Evolutionary conservation across 1,140 invertebrate genomes (phyloP).

Genomic region (Cecropterus lyciades): DNA sequence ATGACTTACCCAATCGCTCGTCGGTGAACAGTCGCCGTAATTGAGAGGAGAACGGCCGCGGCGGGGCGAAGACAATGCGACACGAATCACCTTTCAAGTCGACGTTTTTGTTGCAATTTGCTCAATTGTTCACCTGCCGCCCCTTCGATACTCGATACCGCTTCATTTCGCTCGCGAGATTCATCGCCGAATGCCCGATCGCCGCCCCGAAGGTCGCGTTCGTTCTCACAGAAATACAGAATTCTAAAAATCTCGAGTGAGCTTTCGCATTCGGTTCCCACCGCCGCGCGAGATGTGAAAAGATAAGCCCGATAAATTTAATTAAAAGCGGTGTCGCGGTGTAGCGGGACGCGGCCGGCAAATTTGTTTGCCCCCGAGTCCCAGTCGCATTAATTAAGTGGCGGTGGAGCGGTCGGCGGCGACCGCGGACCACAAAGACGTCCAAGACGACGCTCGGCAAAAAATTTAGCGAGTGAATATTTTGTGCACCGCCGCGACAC

Average conservation of each 20-base stretch:
- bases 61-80: slow-evolving; percentile 27
- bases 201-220: slow-evolving; percentile 36
- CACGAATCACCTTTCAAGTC: slow-evolving; percentile 42
- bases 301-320: slow-evolving; percentile 79
- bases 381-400: slow-evolving; percentile 48
- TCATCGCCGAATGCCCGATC: slow-evolving; percentile 22
- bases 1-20: slow-evolving; percentile 18
- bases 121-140: slow-evolving; percentile 46
- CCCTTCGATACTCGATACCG: slow-evolving; percentile 33
- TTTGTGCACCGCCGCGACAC: slow-evolving; percentile 38
- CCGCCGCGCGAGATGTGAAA: slow-evolving; percentile 58
- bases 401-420: slow-evolving; percentile 35
- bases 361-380: slow-evolving; percentile 57
- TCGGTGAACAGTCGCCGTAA: slow-evolving; percentile 8
- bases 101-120: slow-evolving; percentile 55
- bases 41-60: slow-evolving; percentile 12
- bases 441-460: slow-evolving; percentile 27
- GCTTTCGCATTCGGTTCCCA: slow-evolving; percentile 64
- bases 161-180: slow-evolving; percentile 44
- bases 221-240: slow-evolving; percentile 64
- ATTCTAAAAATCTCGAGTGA: slow-evolving; percentile 63
- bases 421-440: slow-evolving; percentile 37
- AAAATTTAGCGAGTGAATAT: slow-evolving; percentile 42
- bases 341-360: slow-evolving; percentile 48
- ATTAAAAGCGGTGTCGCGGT: slow-evolving; percentile 63